Conservation (phyloP, 2,113 vertebrate genomes). For the Cercocebus atys region DNA sequence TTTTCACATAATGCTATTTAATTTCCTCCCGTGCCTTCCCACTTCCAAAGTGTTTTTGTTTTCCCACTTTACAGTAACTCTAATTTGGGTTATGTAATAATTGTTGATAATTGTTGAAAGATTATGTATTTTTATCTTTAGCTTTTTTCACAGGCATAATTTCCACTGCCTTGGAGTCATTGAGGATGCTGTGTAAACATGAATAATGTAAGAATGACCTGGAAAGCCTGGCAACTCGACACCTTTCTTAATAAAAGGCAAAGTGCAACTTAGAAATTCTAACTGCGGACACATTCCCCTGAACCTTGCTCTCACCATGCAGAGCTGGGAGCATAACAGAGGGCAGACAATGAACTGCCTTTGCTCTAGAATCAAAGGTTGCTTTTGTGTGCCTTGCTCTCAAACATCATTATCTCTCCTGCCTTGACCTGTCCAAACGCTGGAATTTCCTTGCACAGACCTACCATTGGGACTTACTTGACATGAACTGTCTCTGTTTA, state of each 20-base stretch:
- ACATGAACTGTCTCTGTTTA: not conserved
- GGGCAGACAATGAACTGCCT: not conserved
- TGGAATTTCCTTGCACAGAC: slow-evolving; percentile 45
- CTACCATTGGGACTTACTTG: not conserved
- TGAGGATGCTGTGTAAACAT: slow-evolving; percentile 1
- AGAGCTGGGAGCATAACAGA: not conserved
- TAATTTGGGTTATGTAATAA: not conserved
- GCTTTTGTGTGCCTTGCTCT: slow-evolving; percentile 47
- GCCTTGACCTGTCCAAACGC: slow-evolving; percentile 50
- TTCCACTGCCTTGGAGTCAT: not conserved
- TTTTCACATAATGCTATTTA: not conserved
- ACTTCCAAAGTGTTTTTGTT: not conserved
- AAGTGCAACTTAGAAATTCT: slow-evolving; percentile 56
- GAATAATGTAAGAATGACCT: slow-evolving; percentile 44
- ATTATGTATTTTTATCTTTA: not conserved
- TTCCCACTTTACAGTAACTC: not conserved
- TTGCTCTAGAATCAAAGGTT: slow-evolving; percentile 43
- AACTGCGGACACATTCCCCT: not conserved
- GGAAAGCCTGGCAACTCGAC: slow-evolving; percentile 18
- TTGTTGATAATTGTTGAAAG: not conserved
- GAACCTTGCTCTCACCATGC: not conserved
- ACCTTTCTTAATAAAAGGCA: slow-evolving; percentile 41
- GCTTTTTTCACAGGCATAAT: not conserved
- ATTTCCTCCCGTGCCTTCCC: not conserved
- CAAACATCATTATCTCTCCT: slow-evolving; percentile 48